Percentiles rank a stretch among this genome's conserved stretches.
Evolutionary conservation across 2,113 vertebrate species (phyloP).

Genomic region (Eidolon helvum): DNA sequence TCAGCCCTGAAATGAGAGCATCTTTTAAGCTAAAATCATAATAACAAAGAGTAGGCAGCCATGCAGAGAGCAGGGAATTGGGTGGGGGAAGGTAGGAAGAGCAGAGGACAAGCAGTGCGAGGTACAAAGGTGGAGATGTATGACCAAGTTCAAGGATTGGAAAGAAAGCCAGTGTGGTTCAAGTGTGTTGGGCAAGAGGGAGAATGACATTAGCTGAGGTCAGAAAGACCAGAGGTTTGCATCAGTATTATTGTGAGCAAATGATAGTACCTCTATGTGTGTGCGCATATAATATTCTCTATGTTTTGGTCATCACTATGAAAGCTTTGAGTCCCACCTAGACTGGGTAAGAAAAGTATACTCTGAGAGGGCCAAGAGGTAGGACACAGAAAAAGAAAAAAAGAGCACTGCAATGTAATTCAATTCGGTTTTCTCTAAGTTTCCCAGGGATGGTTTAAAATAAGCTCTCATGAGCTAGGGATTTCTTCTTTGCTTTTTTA

Average conservation of each 20-base stretch:
- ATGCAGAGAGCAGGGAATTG: background rate
- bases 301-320: background rate
- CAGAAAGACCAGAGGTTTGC: background rate
- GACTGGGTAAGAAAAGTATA: background rate
- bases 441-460: constrained; percentile 13
- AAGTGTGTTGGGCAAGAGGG: background rate
- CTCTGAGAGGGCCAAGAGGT: background rate
- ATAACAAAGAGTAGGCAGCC: background rate
- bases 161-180: background rate
- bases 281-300: too few species aligned
- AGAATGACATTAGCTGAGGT: background rate
- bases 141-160: background rate
- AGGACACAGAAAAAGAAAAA: background rate
- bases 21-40: background rate
- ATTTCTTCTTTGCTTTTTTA: constrained; percentile 38
- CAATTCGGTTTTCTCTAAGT: background rate
- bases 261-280: background rate
- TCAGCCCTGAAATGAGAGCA: background rate
- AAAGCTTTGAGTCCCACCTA: background rate
- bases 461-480: background rate
- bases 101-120: background rate
- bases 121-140: background rate
- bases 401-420: background rate
- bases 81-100: background rate
- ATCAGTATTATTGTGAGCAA: background rate